Conservation (phyloP, 2,797 vertebrate species). For the Sciurus carolinensis region DNA sequence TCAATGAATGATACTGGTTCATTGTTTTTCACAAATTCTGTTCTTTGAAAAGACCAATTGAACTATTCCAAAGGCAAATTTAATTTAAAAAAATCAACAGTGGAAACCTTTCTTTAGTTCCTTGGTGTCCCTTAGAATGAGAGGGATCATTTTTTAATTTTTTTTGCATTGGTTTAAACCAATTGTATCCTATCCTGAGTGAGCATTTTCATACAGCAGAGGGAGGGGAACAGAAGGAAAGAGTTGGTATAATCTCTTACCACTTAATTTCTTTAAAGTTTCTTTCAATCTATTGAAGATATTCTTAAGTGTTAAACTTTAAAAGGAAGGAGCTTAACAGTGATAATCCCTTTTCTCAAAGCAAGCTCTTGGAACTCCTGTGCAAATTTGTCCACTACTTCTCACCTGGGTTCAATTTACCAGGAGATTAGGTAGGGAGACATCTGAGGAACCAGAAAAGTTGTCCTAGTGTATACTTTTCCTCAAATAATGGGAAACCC, state of each 20-base stretch:
- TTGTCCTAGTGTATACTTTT: neutral
- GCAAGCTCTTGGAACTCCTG: neutral
- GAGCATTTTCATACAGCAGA: neutral
- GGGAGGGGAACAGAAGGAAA: neutral
- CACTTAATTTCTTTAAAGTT: neutral
- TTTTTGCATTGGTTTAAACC: neutral
- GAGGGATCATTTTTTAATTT: neutral
- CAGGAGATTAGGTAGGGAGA: neutral
- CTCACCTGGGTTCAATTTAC: neutral
- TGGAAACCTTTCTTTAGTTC: conserved; percentile 3
- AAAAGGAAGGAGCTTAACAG: neutral
- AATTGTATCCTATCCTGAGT: neutral
- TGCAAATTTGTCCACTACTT: neutral
- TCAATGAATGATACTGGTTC: neutral
- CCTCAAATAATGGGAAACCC: neutral
- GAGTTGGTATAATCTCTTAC: neutral
- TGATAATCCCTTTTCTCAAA: neutral
- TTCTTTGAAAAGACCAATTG: neutral
- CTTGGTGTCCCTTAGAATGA: conserved; percentile 7
- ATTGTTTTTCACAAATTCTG: neutral
- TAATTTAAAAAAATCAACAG: neutral
- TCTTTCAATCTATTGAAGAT: neutral
- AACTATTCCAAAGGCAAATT: neutral
- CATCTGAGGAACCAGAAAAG: neutral
- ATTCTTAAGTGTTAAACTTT: neutral